A percentile compares a stretch with the other conserved stretches of the same genome.
Conservation (phyloP, 2,113 vertebrate species). For the Nibea albiflora region DNA sequence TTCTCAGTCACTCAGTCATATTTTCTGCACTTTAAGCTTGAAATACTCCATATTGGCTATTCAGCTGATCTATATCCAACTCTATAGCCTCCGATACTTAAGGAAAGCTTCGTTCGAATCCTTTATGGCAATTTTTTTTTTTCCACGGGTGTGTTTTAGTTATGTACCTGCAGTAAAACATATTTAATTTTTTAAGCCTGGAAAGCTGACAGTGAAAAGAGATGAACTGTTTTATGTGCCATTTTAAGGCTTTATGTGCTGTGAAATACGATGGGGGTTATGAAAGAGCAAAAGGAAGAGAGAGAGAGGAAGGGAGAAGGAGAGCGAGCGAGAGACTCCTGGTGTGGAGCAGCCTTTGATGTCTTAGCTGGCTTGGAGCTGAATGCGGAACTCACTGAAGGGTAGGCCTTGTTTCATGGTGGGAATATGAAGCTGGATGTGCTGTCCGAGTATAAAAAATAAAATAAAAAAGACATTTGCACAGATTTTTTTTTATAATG, state of each 20-base stretch:
- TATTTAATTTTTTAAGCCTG: conserved; percentile 85
- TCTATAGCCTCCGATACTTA: conserved; percentile 57
- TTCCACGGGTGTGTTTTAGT: conserved; percentile 77
- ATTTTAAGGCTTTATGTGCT: conserved; percentile 88
- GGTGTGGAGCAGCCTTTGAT: conserved; percentile 75
- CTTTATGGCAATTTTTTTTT: conserved; percentile 65
- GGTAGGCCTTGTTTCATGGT: conserved; percentile 70
- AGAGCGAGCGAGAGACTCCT: conserved; percentile 59
- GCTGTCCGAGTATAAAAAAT: conserved; percentile 36
- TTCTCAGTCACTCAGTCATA: conserved; percentile 31
- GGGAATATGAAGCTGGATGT: conserved; percentile 59
- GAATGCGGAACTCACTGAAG: conserved; percentile 67
- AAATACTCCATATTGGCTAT: conserved; percentile 41
- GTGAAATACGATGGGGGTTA: conserved; percentile 83
- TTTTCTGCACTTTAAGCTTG: conserved; percentile 47
- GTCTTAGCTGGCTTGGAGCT: conserved; percentile 72
- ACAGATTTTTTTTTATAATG: conserved; percentile 6
- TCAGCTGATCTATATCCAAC: conserved; percentile 63
- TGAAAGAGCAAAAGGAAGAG: conserved; percentile 76
- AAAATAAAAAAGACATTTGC: neutral
- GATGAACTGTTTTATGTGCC: conserved; percentile 88
- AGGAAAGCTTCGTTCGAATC: conserved; percentile 63
- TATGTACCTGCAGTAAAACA: conserved; percentile 85
- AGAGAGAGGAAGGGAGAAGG: conserved; percentile 52
- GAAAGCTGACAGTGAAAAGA: conserved; percentile 85